Evolutionary conservation across 2,888 invertebrate genomes (phyloP).

Genomic region (Oeneis ivallda): DNA sequence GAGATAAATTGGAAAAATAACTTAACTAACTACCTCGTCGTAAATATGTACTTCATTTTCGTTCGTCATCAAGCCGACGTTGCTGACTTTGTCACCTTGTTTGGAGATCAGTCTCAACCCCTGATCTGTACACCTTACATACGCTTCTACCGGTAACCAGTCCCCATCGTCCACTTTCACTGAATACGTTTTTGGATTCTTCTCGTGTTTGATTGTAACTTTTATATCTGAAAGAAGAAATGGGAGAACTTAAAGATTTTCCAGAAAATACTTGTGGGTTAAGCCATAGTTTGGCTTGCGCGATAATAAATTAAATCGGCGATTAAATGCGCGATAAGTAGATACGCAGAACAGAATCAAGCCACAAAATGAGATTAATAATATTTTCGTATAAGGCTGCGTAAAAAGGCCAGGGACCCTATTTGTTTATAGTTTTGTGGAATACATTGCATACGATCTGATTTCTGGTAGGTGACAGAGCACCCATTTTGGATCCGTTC

Average conservation of each 20-base stretch:
- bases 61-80: constrained; percentile 62
- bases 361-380: too few species aligned
- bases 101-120: constrained; percentile 58
- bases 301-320: too few species aligned
- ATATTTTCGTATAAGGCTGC: too few species aligned
- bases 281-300: too few species aligned
- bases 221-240: constrained; percentile 65
- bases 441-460: too few species aligned
- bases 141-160: constrained; percentile 77
- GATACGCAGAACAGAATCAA: too few species aligned
- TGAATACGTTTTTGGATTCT: constrained; percentile 57
- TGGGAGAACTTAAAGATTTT: not conserved
- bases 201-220: constrained; percentile 81
- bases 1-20: not conserved
- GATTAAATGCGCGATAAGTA: too few species aligned
- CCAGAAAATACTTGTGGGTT: too few species aligned
- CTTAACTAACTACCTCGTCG: constrained; percentile 65
- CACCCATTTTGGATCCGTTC: too few species aligned
- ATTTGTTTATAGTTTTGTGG: too few species aligned
- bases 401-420: too few species aligned
- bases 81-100: constrained; percentile 58
- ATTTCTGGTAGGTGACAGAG: too few species aligned
- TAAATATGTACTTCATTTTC: constrained; percentile 69
- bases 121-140: constrained; percentile 47
- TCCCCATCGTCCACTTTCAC: constrained; percentile 74